Evolutionary conservation across 2,797 vertebrate species (phyloP), one percentile per base, ranked within the genome.

Genomic region (Scolopax bukidnonensis): DNA sequence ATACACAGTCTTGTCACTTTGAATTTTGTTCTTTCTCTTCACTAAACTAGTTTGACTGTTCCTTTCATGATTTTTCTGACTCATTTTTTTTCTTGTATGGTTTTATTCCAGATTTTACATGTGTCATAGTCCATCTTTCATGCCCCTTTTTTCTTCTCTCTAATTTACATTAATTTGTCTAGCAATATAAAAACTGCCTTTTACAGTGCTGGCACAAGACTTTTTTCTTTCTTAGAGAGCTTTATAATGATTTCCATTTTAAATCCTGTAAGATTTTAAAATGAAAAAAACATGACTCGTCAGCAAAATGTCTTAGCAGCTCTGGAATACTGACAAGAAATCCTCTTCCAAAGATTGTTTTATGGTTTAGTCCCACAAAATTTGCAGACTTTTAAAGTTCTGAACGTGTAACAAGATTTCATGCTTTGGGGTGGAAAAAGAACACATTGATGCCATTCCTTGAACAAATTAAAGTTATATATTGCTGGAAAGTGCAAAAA

Each of bases 21-120:
- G 23, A 67, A 63, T 95, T 95, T 84, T 91, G 25, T 36, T 75
- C 48, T 86, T 91, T 92, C 28, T 33, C 21, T 53, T 94, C 59
- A 25, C 7, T 91, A 82, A 78, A 88, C 86, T 56, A 61, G 2
- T 33, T 61, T 50, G 56, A 69, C 59, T 27, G 10, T 41, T 76
- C 20, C 28, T 88, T 87, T 88, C 41, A 59, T 47, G 1, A 59
- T 54, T 89, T 82, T 64, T 80, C 65, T 89, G 68, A 40, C 27
- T 88, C 19, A 40, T 79, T 89, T 92, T 96, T 96, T 90, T 47
- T 47, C 54, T 91, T 75, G 3, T 25, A 41, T 30, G 10, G 5
- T 71, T 94, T 90, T 56, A 65, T 57, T 88, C 57, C 20, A 33
- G 54, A 92, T 51, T 93, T 88, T 84, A 28, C 88, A 51, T 93